These are phyloP conservation scores for Scrobipalpa atriplicella DNA, from an alignment of 2,888 invertebrate species.

Conservation along the genomic window DNA sequence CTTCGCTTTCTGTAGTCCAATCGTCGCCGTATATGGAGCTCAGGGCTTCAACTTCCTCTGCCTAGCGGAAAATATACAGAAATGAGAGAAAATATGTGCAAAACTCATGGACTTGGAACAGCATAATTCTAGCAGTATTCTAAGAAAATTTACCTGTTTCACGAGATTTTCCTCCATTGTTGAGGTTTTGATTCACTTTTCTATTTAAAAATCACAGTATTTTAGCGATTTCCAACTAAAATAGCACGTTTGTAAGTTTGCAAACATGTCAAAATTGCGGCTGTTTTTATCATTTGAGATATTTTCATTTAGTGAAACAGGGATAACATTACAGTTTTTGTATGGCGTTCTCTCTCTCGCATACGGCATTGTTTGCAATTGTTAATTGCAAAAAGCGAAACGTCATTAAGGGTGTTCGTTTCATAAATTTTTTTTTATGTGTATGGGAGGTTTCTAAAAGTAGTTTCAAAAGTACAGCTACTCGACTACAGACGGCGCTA, in stretches of 20 bases:
- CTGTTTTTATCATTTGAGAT: neutral
- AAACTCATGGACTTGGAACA: neutral
- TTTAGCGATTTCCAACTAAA: neutral
- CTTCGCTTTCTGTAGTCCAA: constrained; percentile 84
- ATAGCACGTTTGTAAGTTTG: constrained; percentile 8
- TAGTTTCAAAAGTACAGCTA: no score
- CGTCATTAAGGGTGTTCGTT: neutral
- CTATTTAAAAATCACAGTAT: neutral
- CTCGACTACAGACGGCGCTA: no score
- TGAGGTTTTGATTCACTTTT: neutral
- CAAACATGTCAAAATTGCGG: constrained; percentile 10
- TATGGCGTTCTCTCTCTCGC: neutral
- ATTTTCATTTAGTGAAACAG: neutral
- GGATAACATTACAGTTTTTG: neutral
- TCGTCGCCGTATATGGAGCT: constrained; percentile 88
- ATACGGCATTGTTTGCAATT: neutral
- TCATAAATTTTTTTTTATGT: neutral
- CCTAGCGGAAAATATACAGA: constrained; percentile 53
- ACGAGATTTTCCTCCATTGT: constrained; percentile 29
- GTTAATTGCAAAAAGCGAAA: neutral
- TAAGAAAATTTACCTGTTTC: constrained; percentile 41
- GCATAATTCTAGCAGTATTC: neutral
- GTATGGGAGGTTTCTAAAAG: no score
- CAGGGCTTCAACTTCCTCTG: constrained; percentile 88
- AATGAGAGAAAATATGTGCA: neutral